Evolutionary conservation across 2,113 vertebrate species (phyloP).

Genomic region (Scomber scombrus): DNA sequence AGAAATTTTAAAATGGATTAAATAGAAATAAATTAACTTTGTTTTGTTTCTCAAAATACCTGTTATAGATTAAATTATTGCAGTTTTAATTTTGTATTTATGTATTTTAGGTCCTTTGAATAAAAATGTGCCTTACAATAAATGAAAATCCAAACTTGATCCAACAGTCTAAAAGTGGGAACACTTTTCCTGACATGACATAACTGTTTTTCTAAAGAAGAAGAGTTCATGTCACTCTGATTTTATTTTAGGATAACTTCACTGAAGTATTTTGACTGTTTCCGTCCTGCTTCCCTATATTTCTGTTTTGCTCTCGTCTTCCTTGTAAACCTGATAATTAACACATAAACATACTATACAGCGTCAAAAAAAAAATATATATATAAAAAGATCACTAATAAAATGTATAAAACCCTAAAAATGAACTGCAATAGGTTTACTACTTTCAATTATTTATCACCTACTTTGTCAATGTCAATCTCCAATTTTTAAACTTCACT

Average conservation of each 20-base stretch:
- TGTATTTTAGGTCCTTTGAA: too few species aligned
- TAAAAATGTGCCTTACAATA: not conserved
- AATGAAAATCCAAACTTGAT: not conserved
- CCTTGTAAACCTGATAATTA: not conserved
- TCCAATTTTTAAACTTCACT: constrained; percentile 1
- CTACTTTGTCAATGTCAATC: not conserved
- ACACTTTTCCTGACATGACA: not conserved
- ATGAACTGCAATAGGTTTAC: not conserved
- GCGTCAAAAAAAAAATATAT: not conserved
- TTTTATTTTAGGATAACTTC: not conserved
- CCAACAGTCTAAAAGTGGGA: too few species aligned
- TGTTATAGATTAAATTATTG: too few species aligned
- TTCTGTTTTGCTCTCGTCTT: not conserved
- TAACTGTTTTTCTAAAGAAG: not conserved
- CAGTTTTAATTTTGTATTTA: too few species aligned
- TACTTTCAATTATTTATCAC: not conserved
- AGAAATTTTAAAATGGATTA: too few species aligned
- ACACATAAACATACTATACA: not conserved
- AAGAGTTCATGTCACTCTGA: not conserved
- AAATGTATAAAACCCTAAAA: not conserved
- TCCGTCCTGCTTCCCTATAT: not conserved
- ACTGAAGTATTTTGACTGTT: not conserved
- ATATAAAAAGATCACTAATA: not conserved
- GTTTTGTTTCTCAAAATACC: too few species aligned
- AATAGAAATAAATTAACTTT: too few species aligned